Conservation (phyloP, 2,113 vertebrate species). For the Osmerus mordax region DNA sequence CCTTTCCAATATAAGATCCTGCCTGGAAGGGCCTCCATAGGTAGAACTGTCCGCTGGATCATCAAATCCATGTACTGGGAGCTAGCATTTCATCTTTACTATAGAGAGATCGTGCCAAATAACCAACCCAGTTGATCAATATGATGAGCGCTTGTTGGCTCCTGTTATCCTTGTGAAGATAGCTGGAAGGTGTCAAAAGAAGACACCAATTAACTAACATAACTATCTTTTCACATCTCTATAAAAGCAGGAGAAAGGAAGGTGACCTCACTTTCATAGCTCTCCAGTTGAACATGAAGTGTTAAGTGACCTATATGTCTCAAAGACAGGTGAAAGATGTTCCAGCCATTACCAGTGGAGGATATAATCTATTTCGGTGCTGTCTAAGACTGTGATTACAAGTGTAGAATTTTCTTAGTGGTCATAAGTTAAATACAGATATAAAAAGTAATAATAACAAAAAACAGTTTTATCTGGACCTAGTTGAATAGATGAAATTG, state of each 20-base stretch:
- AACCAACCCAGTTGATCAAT: no score
- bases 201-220: background rate
- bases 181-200: background rate
- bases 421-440: background rate
- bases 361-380: background rate
- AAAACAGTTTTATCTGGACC: background rate
- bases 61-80: no score
- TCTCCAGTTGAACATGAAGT: background rate
- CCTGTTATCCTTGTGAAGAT: background rate
- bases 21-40: no score
- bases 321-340: slow-evolving; percentile 6
- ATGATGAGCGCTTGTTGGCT: background rate
- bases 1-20: no score
- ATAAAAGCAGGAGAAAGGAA: background rate
- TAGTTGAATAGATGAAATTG: background rate
- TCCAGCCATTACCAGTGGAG: background rate
- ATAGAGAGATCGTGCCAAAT: no score
- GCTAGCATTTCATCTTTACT: no score
- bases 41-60: no score
- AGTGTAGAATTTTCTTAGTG: background rate
- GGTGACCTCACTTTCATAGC: slow-evolving; percentile 1
- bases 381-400: background rate
- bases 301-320: background rate
- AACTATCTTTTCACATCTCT: background rate
- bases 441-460: background rate